Evolutionary conservation across 2,888 invertebrate genomes (phyloP), one percentile per base, ranked within the genome.

Genomic region (Glyphotaelius pellucidus): DNA sequence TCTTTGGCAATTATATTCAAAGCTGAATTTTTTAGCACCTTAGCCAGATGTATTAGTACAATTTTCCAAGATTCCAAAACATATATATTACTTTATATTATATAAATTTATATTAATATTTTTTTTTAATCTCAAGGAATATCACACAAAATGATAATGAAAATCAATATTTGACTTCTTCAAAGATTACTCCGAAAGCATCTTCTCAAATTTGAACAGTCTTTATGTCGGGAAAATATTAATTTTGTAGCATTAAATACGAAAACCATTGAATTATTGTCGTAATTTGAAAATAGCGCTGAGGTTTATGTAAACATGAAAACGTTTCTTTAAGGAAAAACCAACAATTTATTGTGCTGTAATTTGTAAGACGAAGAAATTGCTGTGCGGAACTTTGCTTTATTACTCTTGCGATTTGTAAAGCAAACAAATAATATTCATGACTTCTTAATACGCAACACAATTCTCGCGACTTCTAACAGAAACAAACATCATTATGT

Each of bases 341-440:
- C 30, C 42, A 38, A 47, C 30, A 42, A 47, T 86, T 86, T 86
- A 47, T 86, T 86, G 32, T 81, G 30, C 30, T 32, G 32, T 81
- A 81, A 81, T 81, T 42, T 42, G 12, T 9, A 30, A 86, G 86
- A 42, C 14, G 35, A 86, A 25, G n/a, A 85, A 85, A 47, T 47
- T 47, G n/a, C 86, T 86, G 42, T 42, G 42, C 7, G 42, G 42
- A 47, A 86, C 42, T n/a, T 67, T 67, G 67, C n/a, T 67, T 67
- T 67, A 67, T 67, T 67, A 67, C 25, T 3, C 9, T 67, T 67
- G 25, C 67, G 67, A 67, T 25, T 67, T 4, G 25, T n/a, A 67
- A 67, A 67, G 67, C 9, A 67, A 67, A n/a, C 67, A 25, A 67
- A n/a, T 67, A n/a, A 67, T 67, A 67, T 67, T 67, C 67, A 25